Evolutionary conservation across 2,797 vertebrate genomes (phyloP), one percentile per base, ranked within the genome.

Genomic region (Eupleurogrammus muticus): DNA sequence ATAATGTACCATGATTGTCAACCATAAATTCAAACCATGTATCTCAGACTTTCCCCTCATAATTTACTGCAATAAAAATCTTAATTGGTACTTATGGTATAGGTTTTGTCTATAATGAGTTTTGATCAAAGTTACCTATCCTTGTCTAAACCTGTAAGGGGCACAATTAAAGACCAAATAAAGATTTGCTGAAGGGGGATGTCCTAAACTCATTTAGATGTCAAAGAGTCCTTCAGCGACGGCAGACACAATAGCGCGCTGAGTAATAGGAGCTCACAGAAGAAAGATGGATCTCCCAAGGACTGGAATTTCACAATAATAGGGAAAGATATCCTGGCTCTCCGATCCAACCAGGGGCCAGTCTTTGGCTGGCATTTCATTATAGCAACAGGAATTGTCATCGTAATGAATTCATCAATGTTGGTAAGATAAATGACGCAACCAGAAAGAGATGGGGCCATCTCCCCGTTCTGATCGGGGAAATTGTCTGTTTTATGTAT

Each of bases 371-470:
- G 94, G 92, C 89, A 93, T 95, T 96, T 97, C 94, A 96, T 96
- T 96, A 97, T 95, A 94, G 92, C 83, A 81, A 90, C 75, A 90
- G 92, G 92, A 87, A 95, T 94, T 94, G 94, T 95, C 94, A 93
- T 90, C 80, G 80, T 95, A 96, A 96, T 94, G 91, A 96, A 96
- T 97, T 96, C 91, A 94, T 96, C 96, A 96, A 87, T 91, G 90
- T 89, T 92, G 92, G 90, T 92, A 91, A 96, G 95, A 97, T 92
- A 96, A 97, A 98, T 96, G 94, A 90, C 87, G 92, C 85, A 92
- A 92, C 91, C 90, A 84, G 90, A 93, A 96, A 94, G 90, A 94
- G 95, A 95, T 90, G 91, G 89, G 92, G 77, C 90, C 90, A 92
- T 95, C 93, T 93, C 92, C 92, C 92, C 66, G 77, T 94, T 93